A percentile compares a stretch with the other conserved stretches of the same genome.
Conservation (phyloP, 2,888 invertebrate species). For the Congeria kusceri region DNA sequence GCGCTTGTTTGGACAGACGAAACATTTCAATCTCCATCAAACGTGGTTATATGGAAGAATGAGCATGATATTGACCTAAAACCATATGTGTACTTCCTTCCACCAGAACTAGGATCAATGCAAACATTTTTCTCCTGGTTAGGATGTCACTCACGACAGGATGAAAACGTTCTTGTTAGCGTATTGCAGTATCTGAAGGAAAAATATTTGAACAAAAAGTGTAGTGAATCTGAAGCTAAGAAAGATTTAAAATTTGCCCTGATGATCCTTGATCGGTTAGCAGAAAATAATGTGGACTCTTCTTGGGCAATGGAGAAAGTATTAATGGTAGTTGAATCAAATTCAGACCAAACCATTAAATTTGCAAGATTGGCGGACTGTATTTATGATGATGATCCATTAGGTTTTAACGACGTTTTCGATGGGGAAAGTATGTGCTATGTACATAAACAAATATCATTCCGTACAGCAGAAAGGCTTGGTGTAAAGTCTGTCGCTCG, state of each 20-base stretch:
- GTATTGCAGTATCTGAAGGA: no score
- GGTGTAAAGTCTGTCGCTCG: slow-evolving; percentile 72
- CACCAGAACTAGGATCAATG: background rate
- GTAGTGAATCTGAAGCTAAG: background rate
- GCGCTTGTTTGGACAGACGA: slow-evolving; percentile 7
- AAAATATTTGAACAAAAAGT: no score
- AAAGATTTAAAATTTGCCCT: background rate
- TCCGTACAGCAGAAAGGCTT: slow-evolving; percentile 66
- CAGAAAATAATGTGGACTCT: background rate
- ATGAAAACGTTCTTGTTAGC: background rate
- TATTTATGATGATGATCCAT: slow-evolving; percentile 33
- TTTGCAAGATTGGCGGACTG: slow-evolving; percentile 14
- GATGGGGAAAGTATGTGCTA: slow-evolving; percentile 31
- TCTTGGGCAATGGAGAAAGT: background rate
- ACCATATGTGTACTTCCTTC: background rate
- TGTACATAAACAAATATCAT: slow-evolving; percentile 58
- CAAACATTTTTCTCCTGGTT: background rate
- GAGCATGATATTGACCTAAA: background rate
- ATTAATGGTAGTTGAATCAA: slow-evolving; percentile 12
- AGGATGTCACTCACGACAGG: background rate
- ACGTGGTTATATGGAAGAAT: background rate
- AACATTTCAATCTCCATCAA: background rate
- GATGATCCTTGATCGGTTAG: background rate
- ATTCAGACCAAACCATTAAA: background rate
- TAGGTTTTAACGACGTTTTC: background rate